phyloP scores from a whole-genome alignment of 2,888 invertebrate species.

The Diarsia mendica region DNA sequence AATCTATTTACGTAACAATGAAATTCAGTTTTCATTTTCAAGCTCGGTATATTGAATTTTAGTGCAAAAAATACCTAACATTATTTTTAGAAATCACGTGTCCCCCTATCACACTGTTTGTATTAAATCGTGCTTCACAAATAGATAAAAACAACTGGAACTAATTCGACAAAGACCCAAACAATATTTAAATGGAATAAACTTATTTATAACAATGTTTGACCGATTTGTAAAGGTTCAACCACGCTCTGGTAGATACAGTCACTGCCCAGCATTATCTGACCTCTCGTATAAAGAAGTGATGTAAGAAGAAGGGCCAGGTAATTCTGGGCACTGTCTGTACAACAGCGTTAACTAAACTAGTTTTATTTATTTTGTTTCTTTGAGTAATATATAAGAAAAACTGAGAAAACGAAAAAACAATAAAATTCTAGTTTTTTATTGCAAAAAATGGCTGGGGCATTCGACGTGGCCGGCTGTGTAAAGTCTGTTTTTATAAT shows the following conservation, averaged over 20 bases:
- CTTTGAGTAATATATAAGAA: constrained; percentile 16
- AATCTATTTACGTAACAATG: background rate
- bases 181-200: constrained; percentile 40
- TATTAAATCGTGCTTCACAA: constrained; percentile 29
- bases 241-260: constrained; percentile 46
- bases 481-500: constrained; percentile 31
- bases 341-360: constrained; percentile 5
- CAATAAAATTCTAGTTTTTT: constrained; percentile 15
- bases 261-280: too few relatives aligned
- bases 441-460: constrained; percentile 24
- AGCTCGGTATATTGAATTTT: background rate
- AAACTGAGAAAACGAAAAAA: constrained; percentile 21
- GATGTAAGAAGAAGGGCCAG: too few relatives aligned
- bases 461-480: constrained; percentile 37
- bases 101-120: constrained; percentile 2
- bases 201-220: constrained; percentile 23
- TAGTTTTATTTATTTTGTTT: constrained; percentile 27
- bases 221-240: constrained; percentile 61
- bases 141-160: constrained; percentile 49
- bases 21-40: background rate
- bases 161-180: constrained; percentile 29
- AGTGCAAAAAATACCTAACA: background rate
- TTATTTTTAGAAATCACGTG: constrained; percentile 6
- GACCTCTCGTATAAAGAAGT: too few relatives aligned
- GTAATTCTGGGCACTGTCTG: background rate